A percentile compares a stretch with the other conserved stretches of the same genome.
Evolutionary conservation across 2,888 invertebrate genomes (phyloP).

Genomic region (Plebejus anna): DNA sequence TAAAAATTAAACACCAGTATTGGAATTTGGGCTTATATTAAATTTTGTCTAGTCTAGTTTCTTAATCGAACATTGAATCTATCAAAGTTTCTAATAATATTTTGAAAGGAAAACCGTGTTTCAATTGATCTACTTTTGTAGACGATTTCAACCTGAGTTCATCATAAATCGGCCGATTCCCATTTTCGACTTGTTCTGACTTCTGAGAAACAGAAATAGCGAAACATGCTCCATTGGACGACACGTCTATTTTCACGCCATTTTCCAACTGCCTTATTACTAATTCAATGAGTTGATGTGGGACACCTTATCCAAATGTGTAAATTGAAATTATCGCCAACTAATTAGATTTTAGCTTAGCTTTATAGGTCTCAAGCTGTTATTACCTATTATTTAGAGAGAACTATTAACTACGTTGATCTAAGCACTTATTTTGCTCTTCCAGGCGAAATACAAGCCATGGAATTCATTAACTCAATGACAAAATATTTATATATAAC

Average conservation of each 20-base stretch:
- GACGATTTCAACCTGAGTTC: not conserved
- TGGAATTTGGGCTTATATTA: too few species aligned
- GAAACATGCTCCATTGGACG: not conserved
- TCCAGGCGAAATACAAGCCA: too few species aligned
- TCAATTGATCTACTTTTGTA: not conserved
- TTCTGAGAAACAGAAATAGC: not conserved
- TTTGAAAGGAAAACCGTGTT: not conserved
- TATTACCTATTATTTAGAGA: too few species aligned
- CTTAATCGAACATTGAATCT: not conserved
- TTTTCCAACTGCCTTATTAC: not conserved
- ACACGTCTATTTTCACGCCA: not conserved
- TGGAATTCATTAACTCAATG: too few species aligned
- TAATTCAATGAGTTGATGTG: not conserved
- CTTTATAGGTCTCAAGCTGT: too few species aligned
- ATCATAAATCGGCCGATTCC: not conserved
- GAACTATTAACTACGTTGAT: too few species aligned
- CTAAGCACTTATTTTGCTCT: too few species aligned
- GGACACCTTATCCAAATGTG: not conserved
- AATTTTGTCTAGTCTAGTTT: not conserved
- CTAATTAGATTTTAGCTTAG: too few species aligned
- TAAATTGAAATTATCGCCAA: not conserved
- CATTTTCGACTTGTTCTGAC: not conserved
- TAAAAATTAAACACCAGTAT: too few species aligned
- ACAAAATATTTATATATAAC: too few species aligned
- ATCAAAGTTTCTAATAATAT: not conserved